Percentiles rank a stretch among this genome's conserved stretches.
Conservation (phyloP, 2,888 invertebrate genomes). For the Drosophila pseudotalamancana region DNA sequence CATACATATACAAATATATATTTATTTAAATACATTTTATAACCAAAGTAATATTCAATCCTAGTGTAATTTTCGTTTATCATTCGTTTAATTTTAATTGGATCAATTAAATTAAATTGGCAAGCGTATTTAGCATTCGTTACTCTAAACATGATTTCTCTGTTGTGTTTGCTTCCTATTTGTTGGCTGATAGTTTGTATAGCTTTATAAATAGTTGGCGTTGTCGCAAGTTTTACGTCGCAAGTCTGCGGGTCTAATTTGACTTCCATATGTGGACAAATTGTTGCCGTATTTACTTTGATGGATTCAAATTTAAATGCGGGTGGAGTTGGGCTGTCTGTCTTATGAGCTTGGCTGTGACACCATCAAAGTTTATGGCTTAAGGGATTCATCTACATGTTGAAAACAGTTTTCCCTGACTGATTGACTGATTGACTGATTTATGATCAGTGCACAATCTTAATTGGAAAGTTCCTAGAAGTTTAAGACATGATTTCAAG, state of each 20-base stretch:
- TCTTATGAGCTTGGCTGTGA: too few species aligned
- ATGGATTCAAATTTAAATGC: slow-evolving; percentile 33
- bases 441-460: too few species aligned
- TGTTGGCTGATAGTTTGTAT: slow-evolving; percentile 51
- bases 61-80: background rate
- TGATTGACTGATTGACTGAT: too few species aligned
- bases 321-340: too few species aligned
- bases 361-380: too few species aligned
- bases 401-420: too few species aligned
- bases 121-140: slow-evolving; percentile 9
- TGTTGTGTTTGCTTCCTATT: slow-evolving; percentile 13
- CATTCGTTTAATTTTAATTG: background rate
- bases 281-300: slow-evolving; percentile 32
- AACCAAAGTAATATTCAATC: too few species aligned
- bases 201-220: slow-evolving; percentile 55
- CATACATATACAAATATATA: too few species aligned
- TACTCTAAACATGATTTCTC: accelerated
- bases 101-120: background rate
- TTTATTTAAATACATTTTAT: too few species aligned
- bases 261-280: slow-evolving; percentile 51
- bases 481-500: too few species aligned
- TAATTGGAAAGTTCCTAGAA: too few species aligned
- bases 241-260: slow-evolving; percentile 46
- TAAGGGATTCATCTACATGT: too few species aligned
- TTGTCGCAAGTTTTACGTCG: slow-evolving; percentile 24